Evolutionary conservation across 2,113 vertebrate species (phyloP), one percentile per base, ranked within the genome.

Genomic region (Myotis davidii): DNA sequence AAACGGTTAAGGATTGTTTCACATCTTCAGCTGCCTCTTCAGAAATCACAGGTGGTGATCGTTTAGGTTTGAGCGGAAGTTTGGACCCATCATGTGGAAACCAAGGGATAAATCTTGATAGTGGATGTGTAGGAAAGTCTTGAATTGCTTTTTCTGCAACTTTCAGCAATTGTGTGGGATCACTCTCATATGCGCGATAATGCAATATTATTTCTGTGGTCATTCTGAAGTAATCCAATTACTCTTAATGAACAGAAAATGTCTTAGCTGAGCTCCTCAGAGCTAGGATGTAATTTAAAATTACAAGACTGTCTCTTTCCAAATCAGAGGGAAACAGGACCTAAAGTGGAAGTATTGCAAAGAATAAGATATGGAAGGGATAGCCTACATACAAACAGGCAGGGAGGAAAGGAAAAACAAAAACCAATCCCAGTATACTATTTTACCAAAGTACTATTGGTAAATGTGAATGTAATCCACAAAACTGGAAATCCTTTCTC

Each of bases 281-380:
- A 88, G 14, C 96, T 97, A 97, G 82, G 94, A 95, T 86, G 85
- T 79, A 96, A 97, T 83, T 96, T 94, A 92, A 79, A 86, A 97
- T 88, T 94, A 92, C 20, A 96, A 96, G 67, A 94, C 69, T 97
- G 90, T 93, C 65, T 97, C 94, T 95, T 95, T 97, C 94, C 97
- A 97, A 92, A 96, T 88, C 96, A 97, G 96, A 95, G 79, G 96
- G 32, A 95, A 95, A 96, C 96, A 97, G 96, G 97, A 98, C 98
- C 98, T 99, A 98, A 98, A 98, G 98, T 96, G 92, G 95, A 98
- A 99, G 98, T 97, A 98, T 98, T 98, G 97, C 96, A 98, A 97
- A 97, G 70, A 98, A 93, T 98, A 98, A 98, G 98, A 98, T 18
- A 97, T 37, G 48, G 93, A 59, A 97, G 91, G 82, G 74, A 84